Base-by-base conservation (phyloP, 2,113 vertebrate species). In the Paradisaea rubra region DNA sequence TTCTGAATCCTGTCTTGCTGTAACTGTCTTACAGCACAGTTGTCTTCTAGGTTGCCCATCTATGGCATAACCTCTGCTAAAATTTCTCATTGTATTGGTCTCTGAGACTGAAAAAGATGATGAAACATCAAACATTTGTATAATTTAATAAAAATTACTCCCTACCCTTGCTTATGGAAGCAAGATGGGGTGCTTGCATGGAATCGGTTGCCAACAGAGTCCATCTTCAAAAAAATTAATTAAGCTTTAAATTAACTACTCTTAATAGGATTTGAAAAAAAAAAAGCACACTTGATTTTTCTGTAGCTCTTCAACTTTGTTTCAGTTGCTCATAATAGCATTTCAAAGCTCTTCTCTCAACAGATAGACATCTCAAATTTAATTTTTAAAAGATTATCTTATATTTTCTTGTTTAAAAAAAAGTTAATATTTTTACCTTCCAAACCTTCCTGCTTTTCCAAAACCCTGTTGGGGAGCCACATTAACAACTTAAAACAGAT, bases 321-420 rank as follows among this genome's bases (percentile, higher is more conserved):
- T 86, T 66, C 41, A 35, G 13, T 87, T 49, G 31, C 19, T 39
- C 83, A 45, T 71, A 59, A 89, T 63, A 94, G 13, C 17, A 79
- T 93, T 95, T 94, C 33, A 87, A 81, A 94, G 72, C 6, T 52
- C 15, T 92, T 92, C 13, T 57, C 89, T 92, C 52, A 65, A 14
- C 11, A 83, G 50, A 69, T 78, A 27, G 44, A 20, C 44, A 76
- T 45, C 71, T 68, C 16, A 79, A 39, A 64, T 72, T 68, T 87
- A 54, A 45, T 93, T 44, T 35, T 15, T 49, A 54, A 79, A 87
- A 87, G 45, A 89, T 33, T 85, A 41, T 66, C 15, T 85, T 52
- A 7, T 52, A 77, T 68, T 30, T 84, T 64, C 57, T 65, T 35
- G 19, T 85, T 93, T 57, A 23, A 86, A 77, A 73, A 73, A 59